Percentiles rank a stretch among this genome's conserved stretches.
Evolutionary conservation across 2,113 vertebrate genomes (phyloP).

Genomic region (Alosa alosa): DNA sequence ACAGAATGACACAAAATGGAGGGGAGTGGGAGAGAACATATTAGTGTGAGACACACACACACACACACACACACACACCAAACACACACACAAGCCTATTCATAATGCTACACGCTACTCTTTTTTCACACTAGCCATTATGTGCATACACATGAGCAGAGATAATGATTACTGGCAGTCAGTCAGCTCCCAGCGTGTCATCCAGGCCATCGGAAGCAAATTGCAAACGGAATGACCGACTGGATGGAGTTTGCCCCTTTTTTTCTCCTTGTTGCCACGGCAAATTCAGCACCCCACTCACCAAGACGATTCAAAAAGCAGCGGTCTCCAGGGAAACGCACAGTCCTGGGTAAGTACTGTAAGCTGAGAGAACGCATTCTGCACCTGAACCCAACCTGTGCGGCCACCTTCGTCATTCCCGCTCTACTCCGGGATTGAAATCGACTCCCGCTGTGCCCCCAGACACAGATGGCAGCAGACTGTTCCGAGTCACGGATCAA

Average conservation of each 20-base stretch:
- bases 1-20: background rate
- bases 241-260: background rate
- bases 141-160: slow-evolving; percentile 11
- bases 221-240: background rate
- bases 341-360: slow-evolving; percentile 50
- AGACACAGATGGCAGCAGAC: background rate
- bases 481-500: background rate
- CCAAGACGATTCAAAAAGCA: slow-evolving; percentile 51
- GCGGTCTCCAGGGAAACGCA: slow-evolving; percentile 64
- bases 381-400: slow-evolving; percentile 51
- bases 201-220: background rate
- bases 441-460: background rate
- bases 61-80: slow-evolving; percentile 2
- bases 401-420: slow-evolving; percentile 40
- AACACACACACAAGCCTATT: background rate
- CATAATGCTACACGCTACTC: background rate
- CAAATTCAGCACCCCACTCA: slow-evolving; percentile 21
- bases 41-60: background rate
- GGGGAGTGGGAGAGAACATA: background rate
- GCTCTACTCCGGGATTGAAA: slow-evolving; percentile 1
- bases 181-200: background rate
- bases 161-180: slow-evolving; percentile 18
- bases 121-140: background rate
- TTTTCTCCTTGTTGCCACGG: slow-evolving; percentile 37
- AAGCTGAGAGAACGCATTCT: slow-evolving; percentile 44